Percentiles rank a stretch among this genome's conserved stretches.
Conservation (phyloP, 1,140 invertebrate genomes). For the Polypedilum vanderplanki region DNA sequence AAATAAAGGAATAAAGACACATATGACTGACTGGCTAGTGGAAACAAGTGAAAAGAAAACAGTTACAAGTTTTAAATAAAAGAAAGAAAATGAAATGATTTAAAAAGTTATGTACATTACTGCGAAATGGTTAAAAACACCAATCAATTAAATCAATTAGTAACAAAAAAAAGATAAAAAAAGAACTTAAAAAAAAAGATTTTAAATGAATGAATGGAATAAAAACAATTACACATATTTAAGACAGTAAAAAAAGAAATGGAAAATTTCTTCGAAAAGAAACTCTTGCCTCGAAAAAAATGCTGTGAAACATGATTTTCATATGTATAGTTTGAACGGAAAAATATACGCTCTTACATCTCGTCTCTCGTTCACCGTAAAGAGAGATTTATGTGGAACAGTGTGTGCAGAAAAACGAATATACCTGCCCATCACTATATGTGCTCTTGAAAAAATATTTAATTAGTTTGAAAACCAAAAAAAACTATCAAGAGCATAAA, state of each 20-base stretch:
- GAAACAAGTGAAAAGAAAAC: slow-evolving; percentile 21
- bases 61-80: slow-evolving; percentile 9
- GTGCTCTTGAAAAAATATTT: neutral
- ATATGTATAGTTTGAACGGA: neutral
- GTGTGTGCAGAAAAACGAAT: neutral
- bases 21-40: neutral
- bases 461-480: neutral
- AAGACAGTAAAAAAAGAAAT: slow-evolving; percentile 29
- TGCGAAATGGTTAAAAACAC: neutral
- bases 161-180: slow-evolving; percentile 26
- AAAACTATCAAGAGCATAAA: neutral
- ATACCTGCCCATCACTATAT: neutral
- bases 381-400: neutral
- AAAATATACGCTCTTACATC: neutral
- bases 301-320: slow-evolving; percentile 13
- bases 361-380: neutral
- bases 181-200: neutral
- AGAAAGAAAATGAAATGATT: neutral
- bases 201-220: neutral
- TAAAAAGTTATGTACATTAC: neutral
- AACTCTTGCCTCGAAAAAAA: slow-evolving; percentile 10
- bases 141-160: slow-evolving; percentile 28
- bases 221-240: slow-evolving; percentile 27
- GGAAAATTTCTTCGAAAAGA: slow-evolving; percentile 27
- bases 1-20: slow-evolving; percentile 11